Evolutionary conservation across 2,888 invertebrate species (phyloP), one percentile per base, ranked within the genome.

Genomic region (Phyto melanocephala): DNA sequence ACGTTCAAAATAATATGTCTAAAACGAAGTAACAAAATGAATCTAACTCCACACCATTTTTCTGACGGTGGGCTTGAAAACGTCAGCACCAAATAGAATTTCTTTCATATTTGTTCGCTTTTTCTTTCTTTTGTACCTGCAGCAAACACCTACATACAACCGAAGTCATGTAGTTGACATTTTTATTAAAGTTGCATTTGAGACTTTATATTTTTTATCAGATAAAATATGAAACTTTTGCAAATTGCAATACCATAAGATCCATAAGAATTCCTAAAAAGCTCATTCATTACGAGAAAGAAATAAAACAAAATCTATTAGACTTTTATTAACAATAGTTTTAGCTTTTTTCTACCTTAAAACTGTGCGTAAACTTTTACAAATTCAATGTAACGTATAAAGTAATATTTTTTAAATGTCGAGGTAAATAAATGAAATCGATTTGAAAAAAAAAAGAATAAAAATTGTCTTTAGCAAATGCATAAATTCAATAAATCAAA

Each of bases 401-500:
- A 62, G 37, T 13, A 15, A 10, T 47, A 15, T 15, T 42, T 15
- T 58, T 6, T 58, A 35, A 8, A 15, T 28, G 28, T 28, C 28
- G 28, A n/a, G n/a, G n/a, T 45, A 45, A 17, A 45, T 45, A 45
- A 45, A 15, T n/a, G 28, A 35, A 45, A 70, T n/a, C 0, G 6
- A 15, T 45, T 35, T 22, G 17, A 6, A n/a, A 28, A 33, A 33
- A 58, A 58, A 13, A 13, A 33, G 33, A 13, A 62, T 10, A 42
- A 62, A 17, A 45, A 15, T 45, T 7, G 15, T 45, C 45, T 33
- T 67, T 47, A 17, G 37, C 13, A 17, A 65, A 47, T 24, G 81
- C 63, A 74, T 78, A 82, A 75, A 79, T 71, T 78, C 58, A 24
- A 47, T 35, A 75, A 75, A 82, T 70, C 42, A 82, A 82, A 75